Evolutionary conservation across 2,113 vertebrate genomes (phyloP).

Genomic region (Poeciliopsis turrubarensis): DNA sequence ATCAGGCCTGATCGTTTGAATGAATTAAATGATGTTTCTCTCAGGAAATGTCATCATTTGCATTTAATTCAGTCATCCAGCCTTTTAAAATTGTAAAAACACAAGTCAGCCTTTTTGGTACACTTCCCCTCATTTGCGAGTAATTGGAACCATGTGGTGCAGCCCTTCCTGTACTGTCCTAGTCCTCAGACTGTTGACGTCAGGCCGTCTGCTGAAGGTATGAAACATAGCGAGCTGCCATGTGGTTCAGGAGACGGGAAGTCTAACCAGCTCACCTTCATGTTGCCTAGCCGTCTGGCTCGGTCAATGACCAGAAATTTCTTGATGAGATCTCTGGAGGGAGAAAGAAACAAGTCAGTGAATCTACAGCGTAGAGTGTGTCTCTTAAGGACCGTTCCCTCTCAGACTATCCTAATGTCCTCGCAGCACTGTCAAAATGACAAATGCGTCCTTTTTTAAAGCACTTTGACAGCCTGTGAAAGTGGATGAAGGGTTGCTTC

Average conservation of each 20-base stretch:
- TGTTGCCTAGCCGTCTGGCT: conserved; percentile 90
- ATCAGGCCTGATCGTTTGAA: too few relatives aligned
- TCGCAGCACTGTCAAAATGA: conserved; percentile 8
- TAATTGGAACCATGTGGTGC: conserved; percentile 18
- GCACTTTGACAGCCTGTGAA: not conserved
- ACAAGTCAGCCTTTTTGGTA: too few relatives aligned
- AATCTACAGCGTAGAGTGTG: not conserved
- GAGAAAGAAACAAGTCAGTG: conserved; percentile 30
- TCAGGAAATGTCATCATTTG: too few relatives aligned
- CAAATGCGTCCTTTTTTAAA: not conserved
- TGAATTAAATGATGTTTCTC: too few relatives aligned
- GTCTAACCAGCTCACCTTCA: conserved; percentile 88
- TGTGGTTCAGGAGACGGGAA: conserved; percentile 8
- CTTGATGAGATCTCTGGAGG: conserved; percentile 91
- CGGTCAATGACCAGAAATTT: conserved; percentile 94
- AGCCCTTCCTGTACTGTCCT: not conserved
- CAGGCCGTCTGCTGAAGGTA: not conserved
- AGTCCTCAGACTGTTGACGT: conserved; percentile 9
- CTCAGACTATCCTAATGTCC: conserved; percentile 3
- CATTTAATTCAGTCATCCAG: too few relatives aligned
- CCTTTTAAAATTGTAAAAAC: too few relatives aligned
- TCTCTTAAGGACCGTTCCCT: not conserved
- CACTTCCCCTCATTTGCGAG: too few relatives aligned
- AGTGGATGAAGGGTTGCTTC: not conserved
- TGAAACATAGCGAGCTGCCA: conserved; percentile 3